These are phyloP conservation scores for Macrosiphum euphorbiae DNA, from an alignment of 2,888 invertebrate genomes.

Conservation along the genomic window DNA sequence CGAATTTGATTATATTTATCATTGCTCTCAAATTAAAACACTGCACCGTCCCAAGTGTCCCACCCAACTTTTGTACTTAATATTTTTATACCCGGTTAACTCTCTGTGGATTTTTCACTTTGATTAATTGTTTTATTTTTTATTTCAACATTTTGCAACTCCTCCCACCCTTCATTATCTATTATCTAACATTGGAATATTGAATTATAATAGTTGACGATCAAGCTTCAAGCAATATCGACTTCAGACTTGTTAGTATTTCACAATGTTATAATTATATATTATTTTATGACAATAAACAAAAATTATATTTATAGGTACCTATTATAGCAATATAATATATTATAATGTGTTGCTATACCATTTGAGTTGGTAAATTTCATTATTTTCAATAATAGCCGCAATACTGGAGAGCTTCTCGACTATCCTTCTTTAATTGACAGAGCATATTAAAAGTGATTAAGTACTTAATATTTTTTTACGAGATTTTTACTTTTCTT, in stretches of 20 bases:
- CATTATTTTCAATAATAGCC: neutral
- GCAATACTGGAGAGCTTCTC: neutral
- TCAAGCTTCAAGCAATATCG: neutral
- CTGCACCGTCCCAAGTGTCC: neutral
- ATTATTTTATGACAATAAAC: neutral
- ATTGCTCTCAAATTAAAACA: neutral
- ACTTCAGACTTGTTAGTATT: neutral
- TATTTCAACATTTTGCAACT: neutral
- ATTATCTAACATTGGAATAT: neutral
- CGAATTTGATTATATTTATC: slow-evolving; percentile 9
- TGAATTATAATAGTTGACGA: neutral
- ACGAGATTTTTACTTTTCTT: neutral
- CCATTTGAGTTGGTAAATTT: neutral
- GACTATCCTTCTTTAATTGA: neutral
- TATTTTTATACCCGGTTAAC: neutral
- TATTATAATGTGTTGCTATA: neutral
- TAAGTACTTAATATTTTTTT: neutral
- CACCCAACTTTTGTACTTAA: neutral
- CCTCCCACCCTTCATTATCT: neutral
- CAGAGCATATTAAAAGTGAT: neutral
- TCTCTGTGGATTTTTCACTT: neutral
- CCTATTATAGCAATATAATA: neutral
- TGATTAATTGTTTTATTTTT: neutral
- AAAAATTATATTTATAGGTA: neutral
- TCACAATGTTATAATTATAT: neutral